Evolutionary conservation across 2,888 invertebrate species (phyloP).

Genomic region (Chloroclystis v-ata): DNA sequence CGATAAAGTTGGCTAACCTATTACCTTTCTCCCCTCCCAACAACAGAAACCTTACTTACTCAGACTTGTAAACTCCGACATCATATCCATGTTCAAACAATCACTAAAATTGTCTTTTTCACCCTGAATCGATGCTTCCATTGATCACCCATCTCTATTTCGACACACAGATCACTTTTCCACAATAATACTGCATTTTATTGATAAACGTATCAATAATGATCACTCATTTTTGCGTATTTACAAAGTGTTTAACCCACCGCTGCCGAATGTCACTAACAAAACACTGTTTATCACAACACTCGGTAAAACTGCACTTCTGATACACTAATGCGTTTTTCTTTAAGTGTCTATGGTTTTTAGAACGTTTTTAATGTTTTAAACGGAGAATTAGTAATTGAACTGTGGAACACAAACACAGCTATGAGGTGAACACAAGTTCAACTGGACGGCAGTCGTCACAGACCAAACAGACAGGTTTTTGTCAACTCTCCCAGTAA

Average conservation of each 20-base stretch:
- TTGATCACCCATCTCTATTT: constrained; percentile 70
- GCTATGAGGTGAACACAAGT: no score
- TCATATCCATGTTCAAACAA: constrained; percentile 62
- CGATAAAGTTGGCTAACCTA: constrained; percentile 1
- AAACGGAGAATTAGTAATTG: constrained; percentile 27
- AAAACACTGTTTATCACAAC: constrained; percentile 24
- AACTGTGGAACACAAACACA: constrained; percentile 62
- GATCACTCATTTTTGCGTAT: constrained; percentile 54
- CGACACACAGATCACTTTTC: constrained; percentile 29
- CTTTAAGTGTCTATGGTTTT: constrained; percentile 10
- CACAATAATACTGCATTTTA: constrained; percentile 34
- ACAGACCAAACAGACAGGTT: constrained; percentile 65
- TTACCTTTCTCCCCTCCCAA: constrained; percentile 8
- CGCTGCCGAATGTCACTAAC: constrained; percentile 27
- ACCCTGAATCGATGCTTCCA: constrained; percentile 68
- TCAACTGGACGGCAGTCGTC: constrained; percentile 62
- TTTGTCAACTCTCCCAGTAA: constrained; percentile 51
- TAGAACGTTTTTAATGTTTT: constrained; percentile 19
- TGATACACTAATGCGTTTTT: neutral
- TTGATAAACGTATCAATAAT: constrained; percentile 34
- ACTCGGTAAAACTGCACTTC: constrained; percentile 10
- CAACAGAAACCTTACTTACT: constrained; percentile 50
- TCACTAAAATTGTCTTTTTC: constrained; percentile 58
- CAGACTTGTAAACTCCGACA: constrained; percentile 60
- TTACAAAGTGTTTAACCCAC: constrained; percentile 50